These are phyloP conservation scores for Crotalus tigris DNA, from an alignment of 2,113 vertebrate genomes.

Conservation along the genomic window DNA sequence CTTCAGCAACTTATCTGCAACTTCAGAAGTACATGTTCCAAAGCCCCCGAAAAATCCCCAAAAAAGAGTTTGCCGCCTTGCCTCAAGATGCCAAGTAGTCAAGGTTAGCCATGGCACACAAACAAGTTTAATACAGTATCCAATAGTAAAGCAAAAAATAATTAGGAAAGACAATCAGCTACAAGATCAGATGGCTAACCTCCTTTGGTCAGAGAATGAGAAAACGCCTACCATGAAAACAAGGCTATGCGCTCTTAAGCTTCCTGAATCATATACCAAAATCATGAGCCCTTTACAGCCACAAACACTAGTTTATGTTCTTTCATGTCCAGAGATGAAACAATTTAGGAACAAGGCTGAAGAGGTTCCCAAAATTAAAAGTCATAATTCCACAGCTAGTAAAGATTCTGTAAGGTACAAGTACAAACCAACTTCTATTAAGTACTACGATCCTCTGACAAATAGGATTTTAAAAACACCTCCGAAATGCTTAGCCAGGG, in stretches of 20 bases:
- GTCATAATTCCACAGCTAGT: conserved; percentile 59
- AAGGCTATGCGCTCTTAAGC: conserved; percentile 66
- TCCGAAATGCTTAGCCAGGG: conserved; percentile 60
- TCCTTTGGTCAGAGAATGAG: conserved; percentile 55
- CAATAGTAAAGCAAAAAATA: conserved; percentile 69
- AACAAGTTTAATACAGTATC: conserved; percentile 70
- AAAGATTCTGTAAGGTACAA: conserved; percentile 72
- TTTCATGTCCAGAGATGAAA: conserved; percentile 75
- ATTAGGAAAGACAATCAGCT: conserved; percentile 47
- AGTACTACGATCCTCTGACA: conserved; percentile 77
- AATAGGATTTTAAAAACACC: conserved; percentile 76
- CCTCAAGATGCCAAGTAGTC: conserved; percentile 84
- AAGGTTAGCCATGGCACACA: conserved; percentile 86
- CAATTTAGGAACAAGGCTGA: conserved; percentile 54
- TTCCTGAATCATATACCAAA: conserved; percentile 73
- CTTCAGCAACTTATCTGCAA: conserved; percentile 45
- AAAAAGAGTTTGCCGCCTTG: conserved; percentile 69
- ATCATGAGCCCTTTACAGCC: conserved; percentile 81
- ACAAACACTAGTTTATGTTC: conserved; percentile 80
- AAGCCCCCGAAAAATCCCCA: conserved; percentile 53
- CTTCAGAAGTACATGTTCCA: conserved; percentile 50
- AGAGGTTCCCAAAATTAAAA: conserved; percentile 59
- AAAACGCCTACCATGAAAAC: conserved; percentile 74
- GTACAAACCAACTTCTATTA: conserved; percentile 78
- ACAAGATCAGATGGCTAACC: conserved; percentile 39